phyloP scores from a whole-genome alignment of 1,140 invertebrate genomes.

The Andrena cerasifolii region DNA sequence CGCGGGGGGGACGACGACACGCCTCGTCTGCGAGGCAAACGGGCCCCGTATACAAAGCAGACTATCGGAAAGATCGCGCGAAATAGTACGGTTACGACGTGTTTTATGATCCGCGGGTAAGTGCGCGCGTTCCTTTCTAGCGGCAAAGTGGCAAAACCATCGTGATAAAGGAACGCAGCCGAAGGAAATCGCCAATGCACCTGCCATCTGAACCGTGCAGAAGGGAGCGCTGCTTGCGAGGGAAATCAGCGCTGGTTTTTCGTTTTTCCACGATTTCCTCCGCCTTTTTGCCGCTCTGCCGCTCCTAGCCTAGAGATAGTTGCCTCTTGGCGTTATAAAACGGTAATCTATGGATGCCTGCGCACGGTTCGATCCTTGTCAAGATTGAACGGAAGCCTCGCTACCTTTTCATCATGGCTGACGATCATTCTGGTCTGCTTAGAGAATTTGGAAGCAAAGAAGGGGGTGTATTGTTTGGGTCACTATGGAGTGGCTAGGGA shows the following conservation, averaged over 20 bases:
- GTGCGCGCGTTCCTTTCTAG: conserved; percentile 66
- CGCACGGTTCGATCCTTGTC: conserved; percentile 49
- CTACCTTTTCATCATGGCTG: conserved; percentile 38
- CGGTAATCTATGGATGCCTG: conserved; percentile 62
- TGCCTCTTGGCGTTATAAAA: conserved; percentile 53
- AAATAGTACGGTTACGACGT: conserved; percentile 66
- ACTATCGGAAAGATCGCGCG: conserved; percentile 46
- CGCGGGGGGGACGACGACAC: conserved; percentile 18
- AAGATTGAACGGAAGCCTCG: conserved; percentile 54
- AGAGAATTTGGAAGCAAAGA: not conserved
- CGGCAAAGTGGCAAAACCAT: conserved; percentile 71
- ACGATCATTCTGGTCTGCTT: conserved; percentile 24
- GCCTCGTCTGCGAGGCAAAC: conserved; percentile 20
- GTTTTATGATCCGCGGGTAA: conserved; percentile 69
- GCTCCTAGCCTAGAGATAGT: conserved; percentile 57
- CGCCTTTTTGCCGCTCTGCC: conserved; percentile 35
- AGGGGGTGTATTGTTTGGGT: not conserved
- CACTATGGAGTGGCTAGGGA: too few species aligned
- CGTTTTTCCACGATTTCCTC: not conserved
- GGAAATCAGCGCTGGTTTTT: conserved; percentile 58
- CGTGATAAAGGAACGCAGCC: conserved; percentile 68
- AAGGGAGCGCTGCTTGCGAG: conserved; percentile 32
- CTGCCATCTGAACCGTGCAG: conserved; percentile 9
- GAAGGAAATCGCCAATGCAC: conserved; percentile 45
- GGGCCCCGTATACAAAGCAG: not conserved